Evolutionary conservation across 1,140 invertebrate species (phyloP).

Genomic region (Brachionus rubens): DNA sequence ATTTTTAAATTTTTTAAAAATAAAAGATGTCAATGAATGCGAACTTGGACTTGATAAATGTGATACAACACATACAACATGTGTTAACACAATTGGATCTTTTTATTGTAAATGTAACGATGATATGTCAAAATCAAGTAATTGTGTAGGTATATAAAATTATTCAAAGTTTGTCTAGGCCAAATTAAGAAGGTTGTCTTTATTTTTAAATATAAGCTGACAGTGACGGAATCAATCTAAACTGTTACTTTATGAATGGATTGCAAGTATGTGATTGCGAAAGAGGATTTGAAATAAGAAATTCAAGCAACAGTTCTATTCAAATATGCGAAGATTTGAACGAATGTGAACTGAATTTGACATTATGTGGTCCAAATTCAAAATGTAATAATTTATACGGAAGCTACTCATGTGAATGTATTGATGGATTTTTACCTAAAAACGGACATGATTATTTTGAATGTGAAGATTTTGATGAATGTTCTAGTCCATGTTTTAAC

Average conservation of each 20-base stretch:
- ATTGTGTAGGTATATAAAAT: constrained; percentile 43
- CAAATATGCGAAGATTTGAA: constrained; percentile 38
- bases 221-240: constrained; percentile 11
- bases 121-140: not conserved
- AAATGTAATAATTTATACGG: constrained; percentile 3
- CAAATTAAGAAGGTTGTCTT: too few species aligned
- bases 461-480: constrained; percentile 36
- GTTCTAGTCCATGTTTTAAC: constrained; percentile 22
- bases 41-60: constrained; percentile 5
- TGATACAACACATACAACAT: not conserved
- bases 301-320: not conserved
- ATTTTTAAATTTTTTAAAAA: not conserved
- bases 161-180: too few species aligned
- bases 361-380: not conserved
- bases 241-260: not conserved
- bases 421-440: not conserved
- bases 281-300: constrained; percentile 36
- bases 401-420: constrained; percentile 7
- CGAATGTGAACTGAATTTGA: not conserved
- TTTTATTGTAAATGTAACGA: constrained; percentile 5
- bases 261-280: constrained; percentile 26
- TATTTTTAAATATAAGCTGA: too few species aligned
- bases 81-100: constrained; percentile 38
- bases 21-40: constrained; percentile 43
- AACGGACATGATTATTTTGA: not conserved